These are phyloP conservation scores for Drosophila sp. DNA, from an alignment of 1,140 invertebrate species.

Conservation along the genomic window DNA sequence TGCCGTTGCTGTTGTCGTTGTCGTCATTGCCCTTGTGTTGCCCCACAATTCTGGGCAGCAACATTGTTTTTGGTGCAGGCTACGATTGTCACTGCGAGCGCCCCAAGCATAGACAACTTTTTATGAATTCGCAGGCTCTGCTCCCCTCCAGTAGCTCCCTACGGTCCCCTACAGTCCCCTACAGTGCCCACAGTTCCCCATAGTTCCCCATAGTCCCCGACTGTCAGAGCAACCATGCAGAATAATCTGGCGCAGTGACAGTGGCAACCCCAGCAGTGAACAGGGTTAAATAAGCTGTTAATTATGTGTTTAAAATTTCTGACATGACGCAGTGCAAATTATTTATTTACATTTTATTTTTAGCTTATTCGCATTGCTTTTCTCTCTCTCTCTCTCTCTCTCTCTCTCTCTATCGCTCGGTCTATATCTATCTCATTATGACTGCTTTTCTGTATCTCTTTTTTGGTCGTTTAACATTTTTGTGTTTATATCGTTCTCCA, in stretches of 20 bases:
- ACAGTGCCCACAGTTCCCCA: too few relatives aligned
- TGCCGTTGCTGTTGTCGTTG: conserved; percentile 73
- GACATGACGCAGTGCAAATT: conserved; percentile 82
- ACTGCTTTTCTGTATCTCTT: not conserved
- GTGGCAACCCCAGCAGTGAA: conserved; percentile 35
- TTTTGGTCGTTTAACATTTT: conserved; percentile 11
- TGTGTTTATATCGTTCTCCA: conserved; percentile 45
- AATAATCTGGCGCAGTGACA: conserved; percentile 64
- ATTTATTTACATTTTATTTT: conserved; percentile 82
- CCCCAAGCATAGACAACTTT: conserved; percentile 80
- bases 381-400: conserved; percentile 4
- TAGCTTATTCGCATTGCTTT: conserved; percentile 52
- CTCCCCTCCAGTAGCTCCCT: conserved; percentile 18
- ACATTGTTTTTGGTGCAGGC: conserved; percentile 72
- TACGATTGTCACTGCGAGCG: conserved; percentile 79
- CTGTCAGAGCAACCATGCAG: conserved; percentile 43
- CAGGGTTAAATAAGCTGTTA: conserved; percentile 84
- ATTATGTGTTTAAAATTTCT: conserved; percentile 84
- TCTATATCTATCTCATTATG: not conserved
- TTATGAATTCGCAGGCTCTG: conserved; percentile 70
- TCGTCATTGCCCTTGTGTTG: conserved; percentile 75
- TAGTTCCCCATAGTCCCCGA: not conserved
- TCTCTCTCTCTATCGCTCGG: not conserved
- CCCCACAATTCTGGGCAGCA: conserved; percentile 47
- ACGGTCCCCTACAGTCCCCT: not conserved